phyloP scores from a whole-genome alignment of 2,888 invertebrate genomes.

The Ommatoiulus sabulosus region DNA sequence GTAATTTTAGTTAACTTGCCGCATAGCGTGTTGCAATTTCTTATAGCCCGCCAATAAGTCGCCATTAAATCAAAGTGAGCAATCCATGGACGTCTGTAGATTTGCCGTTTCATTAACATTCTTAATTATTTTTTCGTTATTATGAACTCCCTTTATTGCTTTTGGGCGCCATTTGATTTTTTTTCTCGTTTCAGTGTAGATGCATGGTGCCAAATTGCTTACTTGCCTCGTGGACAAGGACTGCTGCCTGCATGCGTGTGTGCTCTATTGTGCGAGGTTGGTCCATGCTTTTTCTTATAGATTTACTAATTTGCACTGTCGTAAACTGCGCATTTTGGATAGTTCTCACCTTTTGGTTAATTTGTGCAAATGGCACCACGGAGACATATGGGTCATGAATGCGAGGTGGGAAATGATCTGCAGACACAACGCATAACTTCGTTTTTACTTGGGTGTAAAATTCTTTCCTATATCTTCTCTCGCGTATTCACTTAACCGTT shows the following conservation, averaged over 20 bases:
- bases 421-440: slow-evolving; percentile 3
- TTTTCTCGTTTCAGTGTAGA: not conserved
- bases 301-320: slow-evolving; percentile 35
- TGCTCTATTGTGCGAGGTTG: not conserved
- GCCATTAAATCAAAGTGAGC: slow-evolving; percentile 22
- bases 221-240: not conserved
- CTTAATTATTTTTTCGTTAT: slow-evolving; percentile 37
- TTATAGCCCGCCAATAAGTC: slow-evolving; percentile 7
- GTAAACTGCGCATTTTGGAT: slow-evolving; percentile 2
- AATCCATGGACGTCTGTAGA: not conserved
- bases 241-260: not conserved
- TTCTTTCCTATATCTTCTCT: not conserved
- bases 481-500: not conserved
- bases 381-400: slow-evolving; percentile 42
- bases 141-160: slow-evolving; percentile 23
- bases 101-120: slow-evolving; percentile 30
- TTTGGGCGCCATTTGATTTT: slow-evolving; percentile 29
- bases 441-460: slow-evolving; percentile 21
- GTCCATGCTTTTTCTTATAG: not conserved
- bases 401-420: slow-evolving; percentile 33
- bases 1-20: not conserved
- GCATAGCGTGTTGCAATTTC: not conserved
- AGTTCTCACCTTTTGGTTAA: slow-evolving; percentile 40
- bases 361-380: slow-evolving; percentile 13
- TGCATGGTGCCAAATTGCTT: not conserved